Evolutionary conservation across 2,888 invertebrate species (phyloP), one percentile per base, ranked within the genome.

Genomic region (Philereme transversata): DNA sequence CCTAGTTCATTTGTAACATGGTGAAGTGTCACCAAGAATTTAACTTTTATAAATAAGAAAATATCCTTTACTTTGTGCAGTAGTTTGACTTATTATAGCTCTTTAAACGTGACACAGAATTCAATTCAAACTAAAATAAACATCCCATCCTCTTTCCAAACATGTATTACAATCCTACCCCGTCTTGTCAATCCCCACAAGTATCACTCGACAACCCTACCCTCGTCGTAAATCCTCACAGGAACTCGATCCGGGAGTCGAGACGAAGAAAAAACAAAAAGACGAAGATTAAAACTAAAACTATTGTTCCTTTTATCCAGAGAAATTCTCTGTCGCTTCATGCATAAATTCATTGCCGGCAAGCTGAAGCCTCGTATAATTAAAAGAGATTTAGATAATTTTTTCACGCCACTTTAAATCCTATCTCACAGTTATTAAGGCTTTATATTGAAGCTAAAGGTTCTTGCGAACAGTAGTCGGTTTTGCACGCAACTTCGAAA

Each of bases 271-370:
- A 75, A 75, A 79, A 72, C 72, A 77, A 77, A 74, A 71, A 78
- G 73, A 73, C 22, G 22, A 76, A 83, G 88, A 88, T 89, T 89
- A 88, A 90, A 88, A 84, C 86, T 86, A 86, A 88, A 82, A 87
- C 90, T 88, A 90, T 92, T 91, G 92, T 92, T 88, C 90, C 83
- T 88, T 86, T 88, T 83, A 83, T 79, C 80, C 83, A 73, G 76
- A 81, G 87, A 87, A 87, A 82, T 88, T 86, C 85, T 71, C 74
- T 70, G 76, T 73, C 77, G 80, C 79, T 85, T 90, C 90, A 92
- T 91, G 90, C 89, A 90, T 91, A 86, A 88, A 91, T 91, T 90
- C 90, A 90, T 89, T 86, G 82, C 82, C 76, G 81, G 83, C 70
- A 58, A 72, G 78, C 79, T 77, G 79, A 79, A 77, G 72, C 64